Evolutionary conservation across 2,888 invertebrate genomes (phyloP).

Genomic region (Hirudinaria manillensis): DNA sequence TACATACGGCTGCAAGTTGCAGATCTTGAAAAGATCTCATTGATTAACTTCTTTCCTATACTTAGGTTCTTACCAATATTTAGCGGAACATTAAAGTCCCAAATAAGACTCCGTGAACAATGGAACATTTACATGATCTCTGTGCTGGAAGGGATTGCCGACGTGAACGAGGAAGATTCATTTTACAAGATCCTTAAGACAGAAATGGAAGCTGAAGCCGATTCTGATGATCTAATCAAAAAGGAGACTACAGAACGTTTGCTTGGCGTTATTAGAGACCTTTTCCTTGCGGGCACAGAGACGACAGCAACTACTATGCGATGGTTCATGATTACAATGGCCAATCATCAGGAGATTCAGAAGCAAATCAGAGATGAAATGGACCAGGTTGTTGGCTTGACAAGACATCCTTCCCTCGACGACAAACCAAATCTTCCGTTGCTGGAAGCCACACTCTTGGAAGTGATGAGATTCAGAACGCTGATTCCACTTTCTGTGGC

Average conservation of each 20-base stretch:
- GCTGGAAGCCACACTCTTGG: slow-evolving; percentile 45
- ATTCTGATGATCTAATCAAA: too few relatives aligned
- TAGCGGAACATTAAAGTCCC: not conserved
- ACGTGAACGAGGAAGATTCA: too few relatives aligned
- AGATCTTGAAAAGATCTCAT: too few relatives aligned
- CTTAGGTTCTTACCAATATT: slow-evolving; percentile 28
- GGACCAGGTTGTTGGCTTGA: not conserved
- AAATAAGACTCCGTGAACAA: not conserved
- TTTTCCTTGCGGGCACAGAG: too few relatives aligned
- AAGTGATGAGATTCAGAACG: slow-evolving; percentile 28
- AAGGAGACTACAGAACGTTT: too few relatives aligned
- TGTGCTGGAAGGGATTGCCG: not conserved
- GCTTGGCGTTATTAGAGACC: too few relatives aligned
- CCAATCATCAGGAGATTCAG: slow-evolving; percentile 45
- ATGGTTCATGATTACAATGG: too few relatives aligned
- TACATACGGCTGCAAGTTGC: not conserved
- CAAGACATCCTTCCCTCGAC: slow-evolving; percentile 39
- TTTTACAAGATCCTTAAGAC: too few relatives aligned
- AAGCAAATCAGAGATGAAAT: slow-evolving; percentile 45
- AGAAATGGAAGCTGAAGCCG: too few relatives aligned
- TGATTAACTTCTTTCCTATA: slow-evolving; percentile 19
- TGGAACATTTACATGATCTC: not conserved
- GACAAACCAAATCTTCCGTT: slow-evolving; percentile 42
- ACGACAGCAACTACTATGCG: too few relatives aligned
- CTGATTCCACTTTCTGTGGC: too few relatives aligned